Conservation (phyloP, 2,888 invertebrate genomes). For the Kuschelorhynchus macadamiae region DNA sequence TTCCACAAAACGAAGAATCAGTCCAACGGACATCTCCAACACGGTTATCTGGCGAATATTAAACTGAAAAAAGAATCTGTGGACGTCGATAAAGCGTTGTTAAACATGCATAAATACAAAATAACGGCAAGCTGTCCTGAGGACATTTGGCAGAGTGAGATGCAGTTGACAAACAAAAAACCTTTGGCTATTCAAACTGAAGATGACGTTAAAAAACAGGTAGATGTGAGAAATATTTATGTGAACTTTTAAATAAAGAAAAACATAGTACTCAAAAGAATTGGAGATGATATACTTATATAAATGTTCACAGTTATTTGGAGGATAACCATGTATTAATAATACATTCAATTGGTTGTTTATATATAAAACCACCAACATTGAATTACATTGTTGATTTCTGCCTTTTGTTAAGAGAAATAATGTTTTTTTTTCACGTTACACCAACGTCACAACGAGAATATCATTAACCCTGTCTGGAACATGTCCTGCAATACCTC, state of each 20-base stretch:
- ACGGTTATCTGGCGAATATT: conserved; percentile 81
- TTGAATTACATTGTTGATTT: no score
- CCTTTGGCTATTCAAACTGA: conserved; percentile 72
- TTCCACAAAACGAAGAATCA: conserved; percentile 39
- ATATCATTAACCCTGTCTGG: no score
- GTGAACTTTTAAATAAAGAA: neutral
- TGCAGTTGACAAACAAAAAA: conserved; percentile 60
- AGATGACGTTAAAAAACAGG: conserved; percentile 71
- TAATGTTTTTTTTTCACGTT: no score
- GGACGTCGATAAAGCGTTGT: conserved; percentile 86
- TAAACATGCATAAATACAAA: conserved; percentile 85
- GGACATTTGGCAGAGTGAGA: conserved; percentile 88
- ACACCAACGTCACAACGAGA: no score
- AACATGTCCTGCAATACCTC: no score
- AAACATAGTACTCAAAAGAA: no score
- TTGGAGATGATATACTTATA: no score
- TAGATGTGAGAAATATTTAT: conserved; percentile 23
- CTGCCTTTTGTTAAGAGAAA: no score
- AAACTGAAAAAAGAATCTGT: conserved; percentile 84
- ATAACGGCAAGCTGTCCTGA: conserved; percentile 91
- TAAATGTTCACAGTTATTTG: no score
- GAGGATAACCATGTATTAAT: no score
- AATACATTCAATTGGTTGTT: no score
- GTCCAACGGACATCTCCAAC: conserved; percentile 65
- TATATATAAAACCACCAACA: no score